A percentile compares a stretch with the other conserved stretches of the same genome.
phyloP scores from a whole-genome alignment of 2,888 invertebrate species.

The Latrodectus hesperus region DNA sequence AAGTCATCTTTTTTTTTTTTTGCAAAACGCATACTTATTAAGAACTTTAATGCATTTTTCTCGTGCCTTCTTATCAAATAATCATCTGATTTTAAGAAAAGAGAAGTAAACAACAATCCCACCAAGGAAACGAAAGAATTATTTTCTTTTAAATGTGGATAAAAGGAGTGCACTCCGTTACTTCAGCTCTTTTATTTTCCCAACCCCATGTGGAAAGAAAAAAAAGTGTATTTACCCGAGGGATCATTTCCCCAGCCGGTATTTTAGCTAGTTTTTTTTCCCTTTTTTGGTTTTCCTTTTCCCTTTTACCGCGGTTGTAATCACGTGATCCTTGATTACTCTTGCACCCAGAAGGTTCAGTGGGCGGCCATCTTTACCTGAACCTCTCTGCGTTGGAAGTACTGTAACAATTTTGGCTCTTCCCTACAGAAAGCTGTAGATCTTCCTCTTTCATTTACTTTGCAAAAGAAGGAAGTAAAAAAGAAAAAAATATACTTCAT shows the following conservation, averaged over 20 bases:
- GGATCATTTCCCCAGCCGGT: constrained; percentile 23
- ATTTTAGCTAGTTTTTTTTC: constrained; percentile 14
- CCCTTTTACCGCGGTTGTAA: constrained; percentile 28
- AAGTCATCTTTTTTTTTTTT: not conserved
- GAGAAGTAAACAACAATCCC: not conserved
- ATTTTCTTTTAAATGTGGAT: constrained; percentile 35
- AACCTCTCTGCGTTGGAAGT: constrained; percentile 1
- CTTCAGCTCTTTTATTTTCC: not conserved
- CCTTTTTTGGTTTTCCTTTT: constrained; percentile 18
- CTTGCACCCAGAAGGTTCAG: constrained; percentile 34
- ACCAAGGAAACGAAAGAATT: constrained; percentile 23
- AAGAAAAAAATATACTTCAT: constrained; percentile 36
- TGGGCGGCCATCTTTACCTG: constrained; percentile 37
- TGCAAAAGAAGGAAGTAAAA: constrained; percentile 10
- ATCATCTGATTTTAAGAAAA: constrained; percentile 16
- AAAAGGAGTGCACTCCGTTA: not conserved
- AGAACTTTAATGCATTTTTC: constrained; percentile 37
- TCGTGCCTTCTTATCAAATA: constrained; percentile 26
- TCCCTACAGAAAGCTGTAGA: not conserved
- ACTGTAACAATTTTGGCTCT: constrained; percentile 13
- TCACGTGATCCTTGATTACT: constrained; percentile 57
- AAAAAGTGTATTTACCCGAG: constrained; percentile 44
- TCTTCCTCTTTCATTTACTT: constrained; percentile 31
- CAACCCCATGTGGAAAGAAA: not conserved
- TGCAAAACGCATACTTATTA: constrained; percentile 17